These are phyloP conservation scores for Drosophila saltans DNA, from an alignment of 1,140 invertebrate genomes.

Conservation along the genomic window DNA sequence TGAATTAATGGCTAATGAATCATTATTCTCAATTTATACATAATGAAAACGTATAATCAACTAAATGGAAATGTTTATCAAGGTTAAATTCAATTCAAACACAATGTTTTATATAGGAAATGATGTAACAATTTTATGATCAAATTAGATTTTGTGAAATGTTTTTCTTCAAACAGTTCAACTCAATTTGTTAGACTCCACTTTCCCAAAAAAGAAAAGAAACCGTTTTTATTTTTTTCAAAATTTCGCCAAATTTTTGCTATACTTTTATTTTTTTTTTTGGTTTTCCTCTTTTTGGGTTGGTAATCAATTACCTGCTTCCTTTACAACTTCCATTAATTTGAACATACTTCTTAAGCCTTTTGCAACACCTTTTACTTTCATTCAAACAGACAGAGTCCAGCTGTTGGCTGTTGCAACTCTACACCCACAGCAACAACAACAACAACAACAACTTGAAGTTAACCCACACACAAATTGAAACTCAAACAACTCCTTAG, in stretches of 20 bases:
- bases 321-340: conserved; percentile 17
- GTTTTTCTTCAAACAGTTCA: neutral
- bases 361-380: conserved; percentile 74
- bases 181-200: neutral
- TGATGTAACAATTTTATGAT: neutral
- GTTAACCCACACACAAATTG: conserved; percentile 63
- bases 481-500: conserved; percentile 48
- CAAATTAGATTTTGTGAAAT: neutral
- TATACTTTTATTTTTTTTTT: neutral
- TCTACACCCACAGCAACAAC: conserved; percentile 33
- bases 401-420: conserved; percentile 55
- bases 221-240: neutral
- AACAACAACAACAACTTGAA: conserved; percentile 26
- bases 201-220: too few species aligned
- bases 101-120: neutral
- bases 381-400: conserved; percentile 53
- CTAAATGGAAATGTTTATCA: conserved; percentile 7
- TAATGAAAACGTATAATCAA: conserved; percentile 3
- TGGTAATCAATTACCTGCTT: conserved; percentile 15
- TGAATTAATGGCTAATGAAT: conserved; percentile 14
- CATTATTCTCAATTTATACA: neutral
- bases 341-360: conserved; percentile 35
- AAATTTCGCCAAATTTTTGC: neutral
- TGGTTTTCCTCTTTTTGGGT: neutral
- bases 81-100: conserved; percentile 2